Evolutionary conservation across 37 sponge, comb jelly and placozoan genomes (phyloP), one percentile per base, ranked within the genome.

Genomic region (Oopsacas minuta): DNA sequence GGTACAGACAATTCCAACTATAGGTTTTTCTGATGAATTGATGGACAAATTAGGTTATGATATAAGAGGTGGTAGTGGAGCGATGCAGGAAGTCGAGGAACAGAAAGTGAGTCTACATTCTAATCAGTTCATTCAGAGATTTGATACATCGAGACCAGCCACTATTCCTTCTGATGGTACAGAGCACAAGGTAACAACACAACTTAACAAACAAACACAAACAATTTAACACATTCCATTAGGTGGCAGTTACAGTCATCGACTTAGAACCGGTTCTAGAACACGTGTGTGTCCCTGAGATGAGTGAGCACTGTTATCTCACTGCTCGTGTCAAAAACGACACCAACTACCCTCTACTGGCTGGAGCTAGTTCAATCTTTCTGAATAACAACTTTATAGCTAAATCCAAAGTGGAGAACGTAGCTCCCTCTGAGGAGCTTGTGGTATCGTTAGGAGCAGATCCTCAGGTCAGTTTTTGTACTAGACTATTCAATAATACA

Each of bases 271-370:
- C 75, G 20, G 22, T 12, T 10, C 75, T 61, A 12, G 75, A 61
- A 34, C 75, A 61, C 75, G 75, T 61, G 75, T 61, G 75, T 61
- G 75, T 61, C 17, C 75, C 75, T 61, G 75, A 61, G 75, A 61
- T 25, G 75, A 61, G 75, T 61, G 30, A 61, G 32, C 75, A 61
- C 75, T 61, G 75, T 34, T 61, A 25, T 34, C 28, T 61, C 75
- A 61, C 75, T 61, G 75, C 75, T 25, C 75, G 75, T 61, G 75
- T 61, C 75, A 61, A 61, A 5, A 61, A 61, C 75, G 75, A 61
- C 28, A 61, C 28, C 75, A n/a, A 10, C 28, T 61, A 61, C 30
- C 75, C 75, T 61, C 75, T 61, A 5, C 20, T 61, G 75, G 75
- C 75, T 25, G 75, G 75, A 12, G 7, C 7, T n/a, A 25, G 75